phyloP scores from a whole-genome alignment of 2,113 vertebrate species.

The Triplophysa siluroides region DNA sequence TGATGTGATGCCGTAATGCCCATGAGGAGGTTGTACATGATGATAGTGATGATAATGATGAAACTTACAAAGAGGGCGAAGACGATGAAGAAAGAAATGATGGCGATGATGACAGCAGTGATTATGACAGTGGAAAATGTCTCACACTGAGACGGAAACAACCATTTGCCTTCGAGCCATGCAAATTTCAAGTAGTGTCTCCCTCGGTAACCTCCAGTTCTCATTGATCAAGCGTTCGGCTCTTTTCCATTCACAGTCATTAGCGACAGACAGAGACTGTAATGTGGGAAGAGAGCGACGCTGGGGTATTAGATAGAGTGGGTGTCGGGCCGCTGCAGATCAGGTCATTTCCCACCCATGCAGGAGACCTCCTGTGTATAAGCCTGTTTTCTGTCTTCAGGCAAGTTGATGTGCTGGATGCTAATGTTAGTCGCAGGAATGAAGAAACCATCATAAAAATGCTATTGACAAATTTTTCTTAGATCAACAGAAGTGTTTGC shows the following conservation, averaged over 20 bases:
- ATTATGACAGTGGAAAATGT: conserved; percentile 30
- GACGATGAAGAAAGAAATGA: not conserved
- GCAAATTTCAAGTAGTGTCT: conserved; percentile 33
- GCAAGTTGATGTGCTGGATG: conserved; percentile 31
- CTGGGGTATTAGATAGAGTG: conserved; percentile 47
- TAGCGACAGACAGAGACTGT: conserved; percentile 3
- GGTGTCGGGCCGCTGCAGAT: conserved; percentile 38
- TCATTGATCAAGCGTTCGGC: conserved; percentile 29
- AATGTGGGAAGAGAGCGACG: not conserved
- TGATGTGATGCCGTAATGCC: conserved; percentile 1
- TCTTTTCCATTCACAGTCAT: conserved; percentile 29
- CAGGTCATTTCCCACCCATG: conserved; percentile 48
- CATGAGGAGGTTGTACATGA: conserved; percentile 16
- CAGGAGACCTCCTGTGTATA: conserved; percentile 27
- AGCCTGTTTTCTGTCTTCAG: conserved; percentile 53
- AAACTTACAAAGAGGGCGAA: conserved; percentile 21
- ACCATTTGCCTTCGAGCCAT: conserved; percentile 38
- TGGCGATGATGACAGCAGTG: conserved; percentile 38
- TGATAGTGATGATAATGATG: conserved; percentile 18
- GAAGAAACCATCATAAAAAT: no score
- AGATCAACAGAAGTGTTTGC: no score
- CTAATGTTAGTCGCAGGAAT: no score
- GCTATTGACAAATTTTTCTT: no score
- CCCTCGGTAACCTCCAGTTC: conserved; percentile 10
- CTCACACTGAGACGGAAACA: conserved; percentile 23